phyloP scores from a whole-genome alignment of 2,797 vertebrate species.

The Antrozous pallidus region DNA sequence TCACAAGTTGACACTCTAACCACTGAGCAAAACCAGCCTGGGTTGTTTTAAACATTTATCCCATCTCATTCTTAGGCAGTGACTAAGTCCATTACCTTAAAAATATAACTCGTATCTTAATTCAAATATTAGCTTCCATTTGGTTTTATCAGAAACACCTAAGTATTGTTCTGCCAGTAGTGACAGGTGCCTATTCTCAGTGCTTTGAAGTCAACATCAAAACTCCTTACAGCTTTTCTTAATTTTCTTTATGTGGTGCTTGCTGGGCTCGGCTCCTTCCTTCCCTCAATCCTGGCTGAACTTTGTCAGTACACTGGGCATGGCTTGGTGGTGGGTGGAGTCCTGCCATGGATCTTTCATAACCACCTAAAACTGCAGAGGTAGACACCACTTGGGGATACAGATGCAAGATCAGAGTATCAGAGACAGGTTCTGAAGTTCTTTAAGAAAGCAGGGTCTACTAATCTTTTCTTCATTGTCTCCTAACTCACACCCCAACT shows the following conservation, averaged over 20 bases:
- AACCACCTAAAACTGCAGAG: not conserved
- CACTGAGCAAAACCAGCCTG: too few relatives aligned
- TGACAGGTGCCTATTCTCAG: not conserved
- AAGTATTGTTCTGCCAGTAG: not conserved
- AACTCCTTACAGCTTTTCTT: not conserved
- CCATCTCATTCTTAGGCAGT: not conserved
- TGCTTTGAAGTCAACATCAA: not conserved
- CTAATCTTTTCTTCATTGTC: not conserved
- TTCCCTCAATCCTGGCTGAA: not conserved
- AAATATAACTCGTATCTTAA: not conserved
- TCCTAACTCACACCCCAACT: not conserved
- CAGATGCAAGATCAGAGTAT: not conserved
- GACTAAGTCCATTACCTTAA: not conserved
- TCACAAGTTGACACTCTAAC: too few relatives aligned
- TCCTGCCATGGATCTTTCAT: not conserved
- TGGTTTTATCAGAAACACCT: not conserved
- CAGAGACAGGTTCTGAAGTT: not conserved
- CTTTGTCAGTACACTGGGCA: not conserved
- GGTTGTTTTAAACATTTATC: not conserved
- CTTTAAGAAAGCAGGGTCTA: not conserved
- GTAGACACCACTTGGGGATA: not conserved
- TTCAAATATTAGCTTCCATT: not conserved
- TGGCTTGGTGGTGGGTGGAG: not conserved
- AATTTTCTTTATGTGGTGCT: not conserved
- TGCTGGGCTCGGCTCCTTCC: too few relatives aligned